Evolutionary conservation across 2,113 vertebrate genomes (phyloP).

Genomic region (Platichthys stellatus): DNA sequence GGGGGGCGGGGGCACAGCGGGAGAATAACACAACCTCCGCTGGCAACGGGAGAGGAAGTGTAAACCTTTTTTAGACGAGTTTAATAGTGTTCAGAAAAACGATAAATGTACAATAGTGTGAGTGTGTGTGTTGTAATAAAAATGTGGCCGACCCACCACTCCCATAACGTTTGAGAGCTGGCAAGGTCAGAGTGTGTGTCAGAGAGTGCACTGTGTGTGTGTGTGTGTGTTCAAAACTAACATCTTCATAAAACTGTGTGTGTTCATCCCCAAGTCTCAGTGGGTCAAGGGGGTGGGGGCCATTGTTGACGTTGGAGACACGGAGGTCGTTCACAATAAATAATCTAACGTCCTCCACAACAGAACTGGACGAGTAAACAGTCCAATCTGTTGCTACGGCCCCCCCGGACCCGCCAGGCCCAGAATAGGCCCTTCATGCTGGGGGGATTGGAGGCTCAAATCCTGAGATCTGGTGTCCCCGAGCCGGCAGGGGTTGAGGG

Average conservation of each 20-base stretch:
- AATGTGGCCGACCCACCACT: slow-evolving; percentile 11
- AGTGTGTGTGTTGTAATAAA: slow-evolving; percentile 4
- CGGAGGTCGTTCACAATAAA: slow-evolving; percentile 59
- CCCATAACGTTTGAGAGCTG: not conserved
- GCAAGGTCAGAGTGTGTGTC: slow-evolving; percentile 2
- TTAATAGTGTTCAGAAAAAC: not conserved
- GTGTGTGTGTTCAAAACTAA: not conserved
- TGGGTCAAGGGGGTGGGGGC: not conserved
- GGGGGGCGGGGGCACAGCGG: too few species aligned
- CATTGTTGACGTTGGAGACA: not conserved
- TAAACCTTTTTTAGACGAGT: not conserved
- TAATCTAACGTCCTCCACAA: slow-evolving; percentile 60
- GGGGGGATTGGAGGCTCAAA: slow-evolving; percentile 78
- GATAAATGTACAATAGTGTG: not conserved
- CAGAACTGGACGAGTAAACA: slow-evolving; percentile 74
- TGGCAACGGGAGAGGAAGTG: too few species aligned
- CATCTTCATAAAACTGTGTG: not conserved
- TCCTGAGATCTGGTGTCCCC: slow-evolving; percentile 80
- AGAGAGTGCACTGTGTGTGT: not conserved
- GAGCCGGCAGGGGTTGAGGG: slow-evolving; percentile 30
- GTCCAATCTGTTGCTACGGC: slow-evolving; percentile 80
- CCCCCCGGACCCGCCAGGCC: slow-evolving; percentile 70
- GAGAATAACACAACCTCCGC: too few species aligned
- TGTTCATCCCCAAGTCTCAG: not conserved
- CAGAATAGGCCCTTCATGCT: slow-evolving; percentile 78